phyloP scores from a whole-genome alignment of 2,888 invertebrate species.

The Polylopha cassiicola region DNA sequence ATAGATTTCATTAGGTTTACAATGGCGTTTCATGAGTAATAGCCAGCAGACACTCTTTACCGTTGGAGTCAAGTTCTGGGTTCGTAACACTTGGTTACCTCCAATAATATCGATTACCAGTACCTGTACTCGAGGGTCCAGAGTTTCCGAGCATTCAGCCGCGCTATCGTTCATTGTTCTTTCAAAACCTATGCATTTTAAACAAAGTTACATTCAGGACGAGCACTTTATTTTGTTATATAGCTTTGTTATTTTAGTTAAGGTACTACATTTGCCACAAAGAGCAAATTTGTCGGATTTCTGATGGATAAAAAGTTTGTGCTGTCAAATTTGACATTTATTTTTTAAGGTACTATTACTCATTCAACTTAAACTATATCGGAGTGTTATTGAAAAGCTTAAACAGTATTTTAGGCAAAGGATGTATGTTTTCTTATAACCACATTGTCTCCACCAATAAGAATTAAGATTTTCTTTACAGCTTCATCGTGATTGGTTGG shows the following conservation, averaged over 20 bases:
- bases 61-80: slow-evolving; percentile 20
- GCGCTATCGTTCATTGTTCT: slow-evolving; percentile 78
- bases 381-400: too few relatives aligned
- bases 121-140: slow-evolving; percentile 90
- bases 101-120: slow-evolving; percentile 59
- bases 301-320: slow-evolving; percentile 7
- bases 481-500: too few relatives aligned
- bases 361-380: too few relatives aligned
- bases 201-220: slow-evolving; percentile 37
- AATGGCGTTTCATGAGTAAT: too few relatives aligned
- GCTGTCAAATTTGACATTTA: too few relatives aligned
- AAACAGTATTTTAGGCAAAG: too few relatives aligned
- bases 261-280: slow-evolving; percentile 5
- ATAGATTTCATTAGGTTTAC: too few relatives aligned
- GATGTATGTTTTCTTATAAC: too few relatives aligned
- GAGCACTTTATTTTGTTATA: slow-evolving; percentile 17
- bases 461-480: too few relatives aligned
- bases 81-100: slow-evolving; percentile 24
- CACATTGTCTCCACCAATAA: too few relatives aligned
- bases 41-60: background rate
- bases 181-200: slow-evolving; percentile 54
- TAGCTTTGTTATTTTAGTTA: slow-evolving; percentile 21
- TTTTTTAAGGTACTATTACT: too few relatives aligned
- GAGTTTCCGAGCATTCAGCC: slow-evolving; percentile 81
- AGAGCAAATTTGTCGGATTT: slow-evolving; percentile 11